Base-by-base conservation (phyloP, 2,888 invertebrate genomes). In the Leptothorax acervorum region DNA sequence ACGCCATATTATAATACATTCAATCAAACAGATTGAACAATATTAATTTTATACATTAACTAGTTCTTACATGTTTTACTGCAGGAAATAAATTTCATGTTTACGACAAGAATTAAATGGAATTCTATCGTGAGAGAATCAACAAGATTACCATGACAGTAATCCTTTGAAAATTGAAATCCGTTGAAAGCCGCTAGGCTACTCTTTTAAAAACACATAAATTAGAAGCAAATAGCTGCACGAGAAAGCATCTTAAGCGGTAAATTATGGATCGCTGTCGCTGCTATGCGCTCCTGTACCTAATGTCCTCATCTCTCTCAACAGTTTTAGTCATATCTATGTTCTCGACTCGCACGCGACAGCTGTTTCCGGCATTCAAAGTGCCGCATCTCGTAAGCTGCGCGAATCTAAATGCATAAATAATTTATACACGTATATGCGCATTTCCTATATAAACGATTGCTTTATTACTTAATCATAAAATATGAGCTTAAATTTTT, bases 171-270 rank as follows among this genome's bases (percentile, higher is more conserved):
- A 93, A 92, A 93, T 93, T 92, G 93, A 93, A 92, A 92, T 90
- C 91, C 89, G 90, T 91, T 88, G 91, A 86, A 23, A 91, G 91
- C 92, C 88, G 90, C 85, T 91, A 90, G 87, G 90, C 88, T 86
- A 86, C 91, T 90, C 91, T 91, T 93, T 94, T 94, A 94, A 94
- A 94, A 94, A 93, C 93, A 93, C 94, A 94, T 94, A 94, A 94
- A 94, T 94, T 94, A 93, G 91, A 92, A 90, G 92, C 92, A 93
- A 94, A 94, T 92, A 92, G 92, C 92, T 90, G 88, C 78, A 88
- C 87, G 85, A 75, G 89, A 84, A 91, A 92, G 91, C 92, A 91
- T 92, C 93, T 92, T 90, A 91, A 92, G 89, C 92, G 92, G 92
- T 94, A 94, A 94, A 94, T 94, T 94, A 94, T 93, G 93, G 92